Percentiles rank a stretch among this genome's conserved stretches.
Conservation (phyloP, 2,113 vertebrate genomes). For the Bombycilla garrulus region DNA sequence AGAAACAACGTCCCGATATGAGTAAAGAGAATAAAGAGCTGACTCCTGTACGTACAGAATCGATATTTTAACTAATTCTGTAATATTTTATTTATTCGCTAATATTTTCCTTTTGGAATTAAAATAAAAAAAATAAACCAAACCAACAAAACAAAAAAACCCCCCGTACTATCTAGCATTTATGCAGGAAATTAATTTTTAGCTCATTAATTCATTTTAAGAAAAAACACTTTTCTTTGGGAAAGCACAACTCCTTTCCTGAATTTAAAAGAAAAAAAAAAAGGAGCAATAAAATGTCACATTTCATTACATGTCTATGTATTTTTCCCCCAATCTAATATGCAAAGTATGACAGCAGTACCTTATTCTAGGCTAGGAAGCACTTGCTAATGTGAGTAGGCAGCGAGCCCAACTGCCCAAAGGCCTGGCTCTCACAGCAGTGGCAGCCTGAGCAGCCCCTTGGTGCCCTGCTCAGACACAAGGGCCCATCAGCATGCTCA, state of each 20-base stretch:
- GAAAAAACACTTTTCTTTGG: background rate
- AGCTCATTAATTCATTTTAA: background rate
- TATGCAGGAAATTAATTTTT: background rate
- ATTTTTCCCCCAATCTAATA: background rate
- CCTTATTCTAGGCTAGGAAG: background rate
- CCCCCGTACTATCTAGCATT: rapidly evolving
- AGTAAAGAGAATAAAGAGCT: background rate
- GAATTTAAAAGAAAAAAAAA: background rate
- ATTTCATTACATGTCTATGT: background rate
- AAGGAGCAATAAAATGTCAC: background rate
- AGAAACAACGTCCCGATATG: background rate
- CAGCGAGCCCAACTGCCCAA: background rate
- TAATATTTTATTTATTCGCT: background rate
- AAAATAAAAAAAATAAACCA: background rate
- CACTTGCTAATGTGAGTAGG: background rate
- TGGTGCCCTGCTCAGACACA: background rate
- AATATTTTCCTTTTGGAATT: background rate
- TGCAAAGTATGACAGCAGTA: background rate
- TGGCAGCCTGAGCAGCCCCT: background rate
- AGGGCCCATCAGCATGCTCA: rapidly evolving
- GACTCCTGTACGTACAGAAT: background rate
- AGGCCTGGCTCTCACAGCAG: background rate
- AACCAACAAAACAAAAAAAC: no score
- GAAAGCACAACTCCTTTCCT: background rate
- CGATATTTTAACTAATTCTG: background rate